Evolutionary conservation across 2,797 vertebrate genomes (phyloP).

Genomic region (Ceryle rudis): DNA sequence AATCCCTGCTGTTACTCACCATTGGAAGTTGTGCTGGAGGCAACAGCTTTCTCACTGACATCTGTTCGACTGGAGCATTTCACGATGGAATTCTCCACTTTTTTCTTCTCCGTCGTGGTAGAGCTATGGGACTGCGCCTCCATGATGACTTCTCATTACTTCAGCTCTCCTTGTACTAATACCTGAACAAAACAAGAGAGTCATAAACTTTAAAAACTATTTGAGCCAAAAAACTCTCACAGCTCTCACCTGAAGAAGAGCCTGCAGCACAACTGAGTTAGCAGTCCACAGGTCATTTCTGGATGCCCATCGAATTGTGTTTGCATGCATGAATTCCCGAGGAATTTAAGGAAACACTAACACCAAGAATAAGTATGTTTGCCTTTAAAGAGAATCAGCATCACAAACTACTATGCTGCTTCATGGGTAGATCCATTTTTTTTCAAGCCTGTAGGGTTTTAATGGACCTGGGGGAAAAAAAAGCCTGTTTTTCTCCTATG

Average conservation of each 20-base stretch:
- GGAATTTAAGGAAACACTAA: constrained; percentile 19
- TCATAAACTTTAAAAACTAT: constrained; percentile 41
- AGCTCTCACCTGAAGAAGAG: constrained; percentile 16
- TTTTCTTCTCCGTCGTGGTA: constrained; percentile 94
- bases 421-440: background rate
- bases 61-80: constrained; percentile 90
- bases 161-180: constrained; percentile 85
- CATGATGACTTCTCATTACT: constrained; percentile 97
- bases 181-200: constrained; percentile 79
- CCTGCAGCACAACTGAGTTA: constrained; percentile 1
- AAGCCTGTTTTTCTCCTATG: background rate
- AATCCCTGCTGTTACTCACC: constrained; percentile 83
- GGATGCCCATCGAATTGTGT: background rate
- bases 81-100: constrained; percentile 93
- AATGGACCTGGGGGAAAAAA: background rate
- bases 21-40: constrained; percentile 98
- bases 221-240: background rate
- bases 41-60: constrained; percentile 97
- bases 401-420: background rate
- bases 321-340: constrained; percentile 15
- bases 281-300: constrained; percentile 15
- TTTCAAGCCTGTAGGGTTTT: background rate
- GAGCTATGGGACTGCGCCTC: constrained; percentile 97
- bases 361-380: background rate
- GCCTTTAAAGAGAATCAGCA: background rate